Evolutionary conservation across 1,140 invertebrate species (phyloP).

Genomic region (Charaxes varanes): DNA sequence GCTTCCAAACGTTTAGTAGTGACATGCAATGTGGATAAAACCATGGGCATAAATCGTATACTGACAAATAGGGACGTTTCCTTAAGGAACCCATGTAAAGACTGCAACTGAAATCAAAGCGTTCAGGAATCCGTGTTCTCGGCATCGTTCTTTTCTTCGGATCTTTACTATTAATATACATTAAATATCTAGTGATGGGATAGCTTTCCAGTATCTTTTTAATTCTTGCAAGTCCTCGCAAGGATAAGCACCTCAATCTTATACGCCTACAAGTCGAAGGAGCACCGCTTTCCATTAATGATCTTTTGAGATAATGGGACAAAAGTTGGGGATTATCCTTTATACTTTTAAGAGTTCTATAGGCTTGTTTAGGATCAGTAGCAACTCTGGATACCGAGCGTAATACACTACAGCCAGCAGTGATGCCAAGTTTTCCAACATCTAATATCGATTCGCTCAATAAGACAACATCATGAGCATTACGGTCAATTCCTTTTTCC

Average conservation of each 20-base stretch:
- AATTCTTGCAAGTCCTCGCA: slow-evolving; percentile 13
- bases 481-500: slow-evolving; percentile 22
- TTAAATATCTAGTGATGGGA: slow-evolving; percentile 22
- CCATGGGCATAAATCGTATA: slow-evolving; percentile 34
- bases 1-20: slow-evolving; percentile 29
- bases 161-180: slow-evolving; percentile 25
- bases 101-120: slow-evolving; percentile 33
- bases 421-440: slow-evolving; percentile 26
- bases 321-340: slow-evolving; percentile 14
- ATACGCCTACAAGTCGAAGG: slow-evolving; percentile 18
- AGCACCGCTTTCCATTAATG: slow-evolving; percentile 10
- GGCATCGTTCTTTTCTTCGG: slow-evolving; percentile 20
- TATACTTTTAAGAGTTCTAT: slow-evolving; percentile 11
- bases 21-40: slow-evolving; percentile 35
- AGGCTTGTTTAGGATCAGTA: slow-evolving; percentile 21
- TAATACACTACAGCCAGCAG: slow-evolving; percentile 11
- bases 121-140: slow-evolving; percentile 14
- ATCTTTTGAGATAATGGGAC: slow-evolving; percentile 6
- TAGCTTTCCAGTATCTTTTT: slow-evolving; percentile 21
- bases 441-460: slow-evolving; percentile 28
- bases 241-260: slow-evolving; percentile 13
- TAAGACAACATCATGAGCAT: slow-evolving; percentile 19
- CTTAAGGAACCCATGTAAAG: slow-evolving; percentile 34
- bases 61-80: slow-evolving; percentile 27
- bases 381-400: slow-evolving; percentile 15